These are phyloP conservation scores for Hypolimnas misippus DNA, from an alignment of 2,888 invertebrate genomes.

Conservation along the genomic window DNA sequence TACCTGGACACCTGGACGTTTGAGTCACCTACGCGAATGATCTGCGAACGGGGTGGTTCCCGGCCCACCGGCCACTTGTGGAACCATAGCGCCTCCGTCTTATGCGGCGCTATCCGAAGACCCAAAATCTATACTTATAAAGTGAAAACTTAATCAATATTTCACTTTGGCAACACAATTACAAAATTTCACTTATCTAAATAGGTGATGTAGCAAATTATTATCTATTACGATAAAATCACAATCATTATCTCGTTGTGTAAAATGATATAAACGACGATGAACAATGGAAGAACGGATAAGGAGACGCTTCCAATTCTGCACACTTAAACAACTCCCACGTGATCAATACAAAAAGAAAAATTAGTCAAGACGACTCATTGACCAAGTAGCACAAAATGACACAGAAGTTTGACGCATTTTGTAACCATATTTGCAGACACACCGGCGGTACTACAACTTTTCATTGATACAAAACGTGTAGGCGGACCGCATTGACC, in stretches of 20 bases:
- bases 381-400: conserved; percentile 49
- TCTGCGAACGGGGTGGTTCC: too few relatives aligned
- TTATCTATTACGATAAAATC: not conserved
- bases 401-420: conserved; percentile 60
- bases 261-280: not conserved
- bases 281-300: not conserved
- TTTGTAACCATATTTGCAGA: conserved; percentile 69
- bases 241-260: not conserved
- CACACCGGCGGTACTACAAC: conserved; percentile 65
- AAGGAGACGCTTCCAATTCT: conserved; percentile 10
- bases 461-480: conserved; percentile 67
- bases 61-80: too few relatives aligned
- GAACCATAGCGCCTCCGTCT: too few relatives aligned
- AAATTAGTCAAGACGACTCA: conserved; percentile 6
- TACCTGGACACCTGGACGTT: too few relatives aligned
- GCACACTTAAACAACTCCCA: not conserved
- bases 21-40: too few relatives aligned
- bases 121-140: too few relatives aligned
- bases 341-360: not conserved
- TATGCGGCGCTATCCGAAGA: too few relatives aligned
- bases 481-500: conserved; percentile 72
- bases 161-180: not conserved
- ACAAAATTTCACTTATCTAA: not conserved
- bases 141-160: not conserved
- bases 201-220: not conserved